A percentile compares a stretch with the other conserved stretches of the same genome.
Conservation (phyloP, 2,888 invertebrate species). For the Diplolepis rosae region DNA sequence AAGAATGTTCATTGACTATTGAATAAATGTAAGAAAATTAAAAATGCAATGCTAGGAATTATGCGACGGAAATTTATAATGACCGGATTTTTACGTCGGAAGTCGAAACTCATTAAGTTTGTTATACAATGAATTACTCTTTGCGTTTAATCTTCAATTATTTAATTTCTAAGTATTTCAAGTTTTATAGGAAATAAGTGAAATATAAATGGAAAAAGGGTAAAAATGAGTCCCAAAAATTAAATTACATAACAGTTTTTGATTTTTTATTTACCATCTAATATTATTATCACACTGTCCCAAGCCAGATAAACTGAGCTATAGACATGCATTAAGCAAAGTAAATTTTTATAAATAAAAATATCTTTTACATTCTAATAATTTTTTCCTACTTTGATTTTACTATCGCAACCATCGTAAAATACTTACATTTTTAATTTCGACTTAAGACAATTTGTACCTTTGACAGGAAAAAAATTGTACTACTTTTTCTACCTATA, state of each 20-base stretch:
- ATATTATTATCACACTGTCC: neutral
- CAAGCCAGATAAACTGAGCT: neutral
- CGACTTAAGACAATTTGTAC: neutral
- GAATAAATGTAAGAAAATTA: neutral
- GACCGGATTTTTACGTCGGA: slow-evolving; percentile 29
- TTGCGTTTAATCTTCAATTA: neutral
- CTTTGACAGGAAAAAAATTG: too few relatives aligned
- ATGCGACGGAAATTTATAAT: neutral
- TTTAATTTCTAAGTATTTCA: neutral
- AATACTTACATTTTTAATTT: neutral
- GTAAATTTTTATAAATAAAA: neutral
- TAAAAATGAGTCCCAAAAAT: neutral
- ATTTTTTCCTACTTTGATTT: neutral
- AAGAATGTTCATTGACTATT: neutral
- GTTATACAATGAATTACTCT: neutral
- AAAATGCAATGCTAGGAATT: slow-evolving; percentile 5
- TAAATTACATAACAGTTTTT: neutral
- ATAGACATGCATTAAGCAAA: too few relatives aligned
- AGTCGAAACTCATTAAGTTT: neutral
- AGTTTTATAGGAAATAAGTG: neutral
- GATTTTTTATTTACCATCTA: neutral
- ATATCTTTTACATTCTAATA: neutral
- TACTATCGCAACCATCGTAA: neutral
- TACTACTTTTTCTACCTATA: neutral
- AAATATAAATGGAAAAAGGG: neutral